Percentiles rank a stretch among this genome's conserved stretches.
These are phyloP conservation scores for Neodiprion virginianus DNA, from an alignment of 1,140 invertebrate species.

Conservation along the genomic window DNA sequence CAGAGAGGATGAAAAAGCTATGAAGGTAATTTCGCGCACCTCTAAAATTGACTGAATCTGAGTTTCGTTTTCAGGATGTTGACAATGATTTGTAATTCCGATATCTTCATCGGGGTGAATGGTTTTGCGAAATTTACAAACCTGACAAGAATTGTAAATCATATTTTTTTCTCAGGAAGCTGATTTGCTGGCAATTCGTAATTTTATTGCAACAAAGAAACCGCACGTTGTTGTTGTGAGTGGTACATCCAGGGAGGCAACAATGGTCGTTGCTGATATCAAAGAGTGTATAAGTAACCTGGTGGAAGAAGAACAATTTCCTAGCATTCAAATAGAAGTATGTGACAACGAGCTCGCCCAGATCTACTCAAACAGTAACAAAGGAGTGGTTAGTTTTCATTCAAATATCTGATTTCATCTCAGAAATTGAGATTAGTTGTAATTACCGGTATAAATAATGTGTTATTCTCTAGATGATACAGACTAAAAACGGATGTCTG, in stretches of 20 bases:
- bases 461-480: neutral
- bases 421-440: no score
- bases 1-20: slow-evolving; percentile 72
- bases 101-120: neutral
- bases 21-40: slow-evolving; percentile 62
- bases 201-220: slow-evolving; percentile 90
- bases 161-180: slow-evolving; percentile 65
- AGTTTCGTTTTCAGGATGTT: no score
- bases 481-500: neutral
- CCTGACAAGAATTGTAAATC: neutral
- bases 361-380: slow-evolving; percentile 90
- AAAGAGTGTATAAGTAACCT: slow-evolving; percentile 78
- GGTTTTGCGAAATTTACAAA: neutral
- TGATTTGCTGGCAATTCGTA: slow-evolving; percentile 81
- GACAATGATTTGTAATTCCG: neutral
- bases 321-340: slow-evolving; percentile 87
- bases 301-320: slow-evolving; percentile 87
- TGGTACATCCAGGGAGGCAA: slow-evolving; percentile 88
- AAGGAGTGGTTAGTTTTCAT: slow-evolving; percentile 70
- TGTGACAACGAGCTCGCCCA: slow-evolving; percentile 92
- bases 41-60: neutral
- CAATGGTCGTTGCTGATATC: slow-evolving; percentile 87
- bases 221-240: slow-evolving; percentile 93
- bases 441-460: no score
- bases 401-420: neutral